These are phyloP conservation scores for Dasysyrphus tricinctus DNA, from an alignment of 2,888 invertebrate species.

Conservation along the genomic window DNA sequence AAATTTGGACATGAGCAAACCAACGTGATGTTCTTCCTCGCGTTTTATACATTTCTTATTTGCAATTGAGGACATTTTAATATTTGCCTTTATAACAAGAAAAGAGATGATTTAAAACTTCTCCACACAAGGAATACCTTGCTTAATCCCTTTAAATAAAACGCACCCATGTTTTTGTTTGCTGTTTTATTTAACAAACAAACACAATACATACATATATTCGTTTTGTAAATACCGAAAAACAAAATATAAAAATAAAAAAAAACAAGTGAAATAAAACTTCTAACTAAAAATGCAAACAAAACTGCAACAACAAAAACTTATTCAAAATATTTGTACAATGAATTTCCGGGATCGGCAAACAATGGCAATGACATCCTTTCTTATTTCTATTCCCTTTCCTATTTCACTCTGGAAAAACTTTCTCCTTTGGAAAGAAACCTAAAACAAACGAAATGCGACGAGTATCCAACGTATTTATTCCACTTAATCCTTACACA, in stretches of 20 bases:
- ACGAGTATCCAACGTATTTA: conserved; percentile 25
- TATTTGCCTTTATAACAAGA: conserved; percentile 5
- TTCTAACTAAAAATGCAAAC: conserved; percentile 32
- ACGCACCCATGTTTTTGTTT: conserved; percentile 18
- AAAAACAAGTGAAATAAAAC: conserved; percentile 34
- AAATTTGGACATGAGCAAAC: too few species aligned
- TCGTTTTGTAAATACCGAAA: conserved; percentile 12
- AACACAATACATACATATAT: background rate
- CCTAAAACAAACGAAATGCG: conserved; percentile 26
- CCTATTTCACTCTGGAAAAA: conserved; percentile 9
- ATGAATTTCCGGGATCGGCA: conserved; percentile 68
- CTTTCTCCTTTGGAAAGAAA: conserved; percentile 16
- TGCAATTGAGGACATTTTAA: background rate
- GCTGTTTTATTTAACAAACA: background rate
- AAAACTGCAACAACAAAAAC: conserved; percentile 52
- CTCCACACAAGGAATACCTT: background rate
- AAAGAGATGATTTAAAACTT: background rate
- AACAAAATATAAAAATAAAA: too few species aligned
- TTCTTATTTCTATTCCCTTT: conserved; percentile 22
- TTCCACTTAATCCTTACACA: conserved; percentile 39
- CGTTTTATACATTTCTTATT: background rate
- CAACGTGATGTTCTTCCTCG: background rate
- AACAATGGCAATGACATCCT: conserved; percentile 61
- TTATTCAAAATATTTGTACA: conserved; percentile 72
- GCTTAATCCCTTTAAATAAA: background rate